phyloP scores from a whole-genome alignment of 2,113 vertebrate species.

The Rhynchomys soricoides region DNA sequence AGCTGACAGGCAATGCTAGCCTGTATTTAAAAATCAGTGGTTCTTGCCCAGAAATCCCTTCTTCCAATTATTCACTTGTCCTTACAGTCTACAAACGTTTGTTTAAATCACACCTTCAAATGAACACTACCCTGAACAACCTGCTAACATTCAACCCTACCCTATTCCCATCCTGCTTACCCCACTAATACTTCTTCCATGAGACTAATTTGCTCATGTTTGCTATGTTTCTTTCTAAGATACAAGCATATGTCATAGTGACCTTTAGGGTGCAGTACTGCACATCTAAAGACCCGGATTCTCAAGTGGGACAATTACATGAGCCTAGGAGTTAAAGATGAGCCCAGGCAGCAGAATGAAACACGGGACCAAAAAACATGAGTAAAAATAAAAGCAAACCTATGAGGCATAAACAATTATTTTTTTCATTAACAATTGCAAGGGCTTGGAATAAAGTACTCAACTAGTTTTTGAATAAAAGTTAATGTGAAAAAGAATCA shows the following conservation, averaged over 20 bases:
- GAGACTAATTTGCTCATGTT: not conserved
- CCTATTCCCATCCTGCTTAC: not conserved
- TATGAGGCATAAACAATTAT: not conserved
- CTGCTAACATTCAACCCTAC: not conserved
- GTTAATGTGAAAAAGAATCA: slow-evolving; percentile 23
- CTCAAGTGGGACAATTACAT: not conserved
- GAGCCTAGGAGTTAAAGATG: not conserved
- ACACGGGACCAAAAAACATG: not conserved
- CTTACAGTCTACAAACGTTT: not conserved
- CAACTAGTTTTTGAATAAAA: slow-evolving; percentile 35
- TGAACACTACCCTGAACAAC: not conserved
- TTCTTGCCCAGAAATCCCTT: slow-evolving; percentile 24
- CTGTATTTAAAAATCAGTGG: slow-evolving; percentile 16
- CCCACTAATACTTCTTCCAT: not conserved
- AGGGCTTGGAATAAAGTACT: slow-evolving; percentile 43
- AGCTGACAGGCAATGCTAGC: not conserved
- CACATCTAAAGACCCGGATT: not conserved
- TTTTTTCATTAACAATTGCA: slow-evolving; percentile 24
- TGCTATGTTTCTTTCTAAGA: slow-evolving; percentile 14
- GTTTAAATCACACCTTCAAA: slow-evolving; percentile 15
- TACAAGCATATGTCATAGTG: not conserved
- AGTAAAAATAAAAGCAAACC: not conserved
- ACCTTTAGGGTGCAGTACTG: not conserved
- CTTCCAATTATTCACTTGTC: not conserved
- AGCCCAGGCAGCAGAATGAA: not conserved